Conservation (phyloP, 2,888 invertebrate species). For the Bombyx huttoni region DNA sequence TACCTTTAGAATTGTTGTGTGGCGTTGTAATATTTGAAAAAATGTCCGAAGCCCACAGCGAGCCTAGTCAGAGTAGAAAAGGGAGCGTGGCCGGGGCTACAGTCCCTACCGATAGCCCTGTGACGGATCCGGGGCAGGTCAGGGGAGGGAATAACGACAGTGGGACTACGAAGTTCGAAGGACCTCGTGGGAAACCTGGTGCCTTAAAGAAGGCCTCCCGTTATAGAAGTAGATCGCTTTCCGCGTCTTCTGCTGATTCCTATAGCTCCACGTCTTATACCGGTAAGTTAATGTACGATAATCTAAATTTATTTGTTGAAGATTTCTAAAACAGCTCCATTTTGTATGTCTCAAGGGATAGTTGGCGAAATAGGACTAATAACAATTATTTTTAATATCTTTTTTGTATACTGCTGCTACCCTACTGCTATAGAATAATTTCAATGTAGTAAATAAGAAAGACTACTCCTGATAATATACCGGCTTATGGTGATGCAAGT, state of each 20-base stretch:
- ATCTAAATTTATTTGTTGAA: neutral
- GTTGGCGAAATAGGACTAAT: too few relatives aligned
- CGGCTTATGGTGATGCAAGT: too few relatives aligned
- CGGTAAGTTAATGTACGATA: slow-evolving; percentile 37
- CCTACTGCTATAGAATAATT: too few relatives aligned
- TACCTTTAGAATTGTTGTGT: slow-evolving; percentile 3
- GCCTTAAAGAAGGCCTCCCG: slow-evolving; percentile 90
- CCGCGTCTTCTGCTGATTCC: slow-evolving; percentile 95
- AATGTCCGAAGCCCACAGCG: slow-evolving; percentile 54
- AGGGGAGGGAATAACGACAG: slow-evolving; percentile 45
- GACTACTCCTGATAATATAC: too few relatives aligned
- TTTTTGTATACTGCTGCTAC: too few relatives aligned
- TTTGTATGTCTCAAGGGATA: too few relatives aligned
- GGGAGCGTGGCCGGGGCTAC: slow-evolving; percentile 56
- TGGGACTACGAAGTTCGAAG: slow-evolving; percentile 57
- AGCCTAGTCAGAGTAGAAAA: slow-evolving; percentile 47
- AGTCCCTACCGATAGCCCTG: slow-evolving; percentile 79
- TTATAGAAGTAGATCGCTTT: slow-evolving; percentile 90
- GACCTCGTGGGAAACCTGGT: slow-evolving; percentile 73
- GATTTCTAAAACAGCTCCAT: too few relatives aligned
- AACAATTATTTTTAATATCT: too few relatives aligned
- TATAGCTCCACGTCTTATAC: slow-evolving; percentile 87
- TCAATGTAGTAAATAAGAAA: too few relatives aligned
- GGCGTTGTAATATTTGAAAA: slow-evolving; percentile 4
- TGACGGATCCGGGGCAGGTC: slow-evolving; percentile 82